Evolutionary conservation across 2,113 vertebrate species (phyloP).

Genomic region (Trematomus loennbergii): DNA sequence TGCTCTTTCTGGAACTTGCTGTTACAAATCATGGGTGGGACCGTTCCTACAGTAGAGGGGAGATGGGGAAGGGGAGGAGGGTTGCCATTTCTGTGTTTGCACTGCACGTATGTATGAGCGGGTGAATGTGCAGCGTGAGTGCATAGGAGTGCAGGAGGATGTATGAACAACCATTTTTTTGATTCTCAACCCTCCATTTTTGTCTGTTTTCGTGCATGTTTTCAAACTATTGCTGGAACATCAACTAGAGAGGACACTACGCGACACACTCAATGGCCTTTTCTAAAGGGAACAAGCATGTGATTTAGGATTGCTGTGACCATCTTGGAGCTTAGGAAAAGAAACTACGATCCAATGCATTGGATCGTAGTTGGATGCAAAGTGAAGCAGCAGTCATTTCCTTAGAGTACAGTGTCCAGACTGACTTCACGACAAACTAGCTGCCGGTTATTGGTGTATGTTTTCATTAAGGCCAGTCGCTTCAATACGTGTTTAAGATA

Average conservation of each 20-base stretch:
- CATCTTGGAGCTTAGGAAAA: constrained; percentile 35
- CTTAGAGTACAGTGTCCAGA: constrained; percentile 26
- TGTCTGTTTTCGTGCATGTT: constrained; percentile 63
- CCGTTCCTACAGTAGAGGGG: constrained; percentile 60
- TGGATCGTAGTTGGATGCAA: too few relatives aligned
- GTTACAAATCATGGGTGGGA: constrained; percentile 83
- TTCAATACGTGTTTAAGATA: neutral
- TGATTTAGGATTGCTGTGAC: constrained; percentile 49
- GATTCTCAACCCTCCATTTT: constrained; percentile 70
- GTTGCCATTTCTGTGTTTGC: constrained; percentile 75
- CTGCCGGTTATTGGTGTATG: constrained; percentile 17
- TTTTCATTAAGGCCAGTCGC: constrained; percentile 43
- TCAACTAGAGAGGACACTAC: constrained; percentile 60
- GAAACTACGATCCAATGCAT: constrained; percentile 41
- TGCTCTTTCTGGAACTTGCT: constrained; percentile 87
- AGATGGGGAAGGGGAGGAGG: constrained; percentile 36
- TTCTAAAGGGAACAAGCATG: constrained; percentile 58
- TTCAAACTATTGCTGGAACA: constrained; percentile 61
- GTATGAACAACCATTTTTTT: constrained; percentile 66
- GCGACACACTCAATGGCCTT: constrained; percentile 47
- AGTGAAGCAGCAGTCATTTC: constrained; percentile 29
- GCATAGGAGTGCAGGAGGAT: constrained; percentile 52
- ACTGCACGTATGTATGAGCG: constrained; percentile 51
- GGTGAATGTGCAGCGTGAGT: constrained; percentile 6
- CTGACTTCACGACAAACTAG: constrained; percentile 14